Evolutionary conservation across 2,113 vertebrate genomes (phyloP), one percentile per base, ranked within the genome.

Genomic region (Platichthys flesus): DNA sequence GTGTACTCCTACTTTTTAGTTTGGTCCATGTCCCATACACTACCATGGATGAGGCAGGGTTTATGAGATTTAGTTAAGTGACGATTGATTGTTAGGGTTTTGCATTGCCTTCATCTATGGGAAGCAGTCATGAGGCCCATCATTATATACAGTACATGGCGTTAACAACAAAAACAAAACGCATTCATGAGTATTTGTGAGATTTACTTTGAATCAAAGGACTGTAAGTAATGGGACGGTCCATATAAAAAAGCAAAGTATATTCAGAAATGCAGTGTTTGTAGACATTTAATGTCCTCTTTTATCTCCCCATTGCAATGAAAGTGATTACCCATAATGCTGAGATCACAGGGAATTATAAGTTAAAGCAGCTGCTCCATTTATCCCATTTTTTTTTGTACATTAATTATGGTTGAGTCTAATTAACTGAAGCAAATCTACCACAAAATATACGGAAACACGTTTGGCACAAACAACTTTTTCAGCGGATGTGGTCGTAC

Each of bases 241-340:
- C n/a, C 8, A 40, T 61, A 20, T 21, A n/a, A 23, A 35, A 58
- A 64, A 12, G 21, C 20, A 49, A 18, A 52, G 13, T 54, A 59
- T 6, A 70, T 54, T 56, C 5, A 24, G 23, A 71, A 64, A 76
- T 62, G 5, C 5, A 51, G n/a, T 42, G 60, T 78, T 26, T 15
- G 47, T 1, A n/a, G 21, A 1, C 5, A 54, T 12, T 6, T 51
- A 31, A 31, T 31, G 15, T 18, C 45, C 55, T 31, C 72, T 70
- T 55, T 76, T 21, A 40, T 69, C 23, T 20, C 35, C 23, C 6
- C 8, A 28, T 9, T 51, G 40, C 28, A 15, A 49, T 49, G 15
- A 49, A 18, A 49, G 47, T 49, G 47, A 18, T 49, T 49, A 47
- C 21, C 18, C 23, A 12, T 42, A 42, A 9, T 42, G 10, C 7